Evolutionary conservation across 2,113 vertebrate species (phyloP).

Genomic region (Semnornis frantzii): DNA sequence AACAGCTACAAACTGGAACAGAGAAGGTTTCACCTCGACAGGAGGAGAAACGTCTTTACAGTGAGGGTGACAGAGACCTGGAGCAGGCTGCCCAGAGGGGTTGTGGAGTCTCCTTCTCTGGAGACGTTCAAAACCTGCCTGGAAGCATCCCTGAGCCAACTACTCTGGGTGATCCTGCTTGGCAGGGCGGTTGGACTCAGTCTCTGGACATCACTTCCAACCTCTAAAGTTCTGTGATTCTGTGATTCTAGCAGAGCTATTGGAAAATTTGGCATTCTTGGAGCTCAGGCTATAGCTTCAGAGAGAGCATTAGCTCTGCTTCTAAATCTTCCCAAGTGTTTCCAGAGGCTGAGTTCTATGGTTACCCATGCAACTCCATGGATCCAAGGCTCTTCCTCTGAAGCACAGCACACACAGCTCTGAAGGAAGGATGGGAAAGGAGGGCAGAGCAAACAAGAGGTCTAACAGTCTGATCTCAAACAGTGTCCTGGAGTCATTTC

Average conservation of each 20-base stretch:
- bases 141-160: too few relatives aligned
- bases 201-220: too few relatives aligned
- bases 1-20: too few relatives aligned
- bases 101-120: too few relatives aligned
- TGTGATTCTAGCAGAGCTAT: not conserved
- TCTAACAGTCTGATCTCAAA: not conserved
- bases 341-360: not conserved
- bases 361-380: not conserved
- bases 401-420: rapidly evolving
- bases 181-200: too few relatives aligned
- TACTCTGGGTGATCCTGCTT: too few relatives aligned
- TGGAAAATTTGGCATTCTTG: rapidly evolving
- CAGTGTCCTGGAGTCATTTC: not conserved
- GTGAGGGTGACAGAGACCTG: too few relatives aligned
- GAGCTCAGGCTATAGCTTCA: not conserved
- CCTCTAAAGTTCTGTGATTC: too few relatives aligned
- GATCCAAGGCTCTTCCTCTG: not conserved
- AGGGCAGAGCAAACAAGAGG: not conserved
- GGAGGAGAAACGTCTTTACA: too few relatives aligned
- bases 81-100: too few relatives aligned
- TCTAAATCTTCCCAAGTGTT: not conserved
- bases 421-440: not conserved
- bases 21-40: too few relatives aligned
- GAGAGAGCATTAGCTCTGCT: not conserved
- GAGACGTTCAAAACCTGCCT: too few relatives aligned